Conservation (phyloP, 2,113 vertebrate genomes). For the Zosterops japonicus region DNA sequence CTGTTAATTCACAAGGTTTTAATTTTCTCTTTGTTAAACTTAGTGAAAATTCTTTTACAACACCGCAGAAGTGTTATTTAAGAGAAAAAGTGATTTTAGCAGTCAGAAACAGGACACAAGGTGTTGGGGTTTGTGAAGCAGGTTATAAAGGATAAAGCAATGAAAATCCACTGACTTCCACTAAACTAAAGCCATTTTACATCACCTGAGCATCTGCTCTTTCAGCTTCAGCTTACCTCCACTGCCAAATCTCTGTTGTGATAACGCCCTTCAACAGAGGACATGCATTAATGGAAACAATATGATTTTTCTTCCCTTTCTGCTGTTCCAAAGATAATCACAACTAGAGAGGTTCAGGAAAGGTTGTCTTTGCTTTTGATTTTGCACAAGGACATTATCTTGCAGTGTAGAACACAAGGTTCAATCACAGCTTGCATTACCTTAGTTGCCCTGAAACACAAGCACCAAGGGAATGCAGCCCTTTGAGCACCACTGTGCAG, state of each 20-base stretch:
- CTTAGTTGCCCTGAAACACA: background rate
- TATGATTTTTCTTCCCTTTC: background rate
- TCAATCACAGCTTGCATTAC: background rate
- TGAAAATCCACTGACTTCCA: background rate
- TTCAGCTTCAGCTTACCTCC: constrained; percentile 13
- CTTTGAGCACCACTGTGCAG: background rate
- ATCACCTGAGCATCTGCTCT: constrained; percentile 1
- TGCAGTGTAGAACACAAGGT: background rate
- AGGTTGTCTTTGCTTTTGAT: background rate
- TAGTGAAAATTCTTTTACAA: background rate
- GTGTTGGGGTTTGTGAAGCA: background rate
- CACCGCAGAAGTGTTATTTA: background rate
- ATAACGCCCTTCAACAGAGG: background rate
- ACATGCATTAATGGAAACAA: background rate
- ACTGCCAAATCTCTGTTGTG: constrained; percentile 2
- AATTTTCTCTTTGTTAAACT: background rate
- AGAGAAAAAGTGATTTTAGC: background rate
- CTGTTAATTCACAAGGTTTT: background rate
- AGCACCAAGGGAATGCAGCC: background rate
- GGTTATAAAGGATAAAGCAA: background rate
- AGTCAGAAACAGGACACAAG: background rate
- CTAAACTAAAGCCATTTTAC: background rate
- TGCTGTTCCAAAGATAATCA: background rate
- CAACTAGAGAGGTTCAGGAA: background rate
- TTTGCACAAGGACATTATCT: background rate